These are phyloP conservation scores for Orussus abietinus DNA, from an alignment of 1,140 invertebrate species.

Conservation along the genomic window DNA sequence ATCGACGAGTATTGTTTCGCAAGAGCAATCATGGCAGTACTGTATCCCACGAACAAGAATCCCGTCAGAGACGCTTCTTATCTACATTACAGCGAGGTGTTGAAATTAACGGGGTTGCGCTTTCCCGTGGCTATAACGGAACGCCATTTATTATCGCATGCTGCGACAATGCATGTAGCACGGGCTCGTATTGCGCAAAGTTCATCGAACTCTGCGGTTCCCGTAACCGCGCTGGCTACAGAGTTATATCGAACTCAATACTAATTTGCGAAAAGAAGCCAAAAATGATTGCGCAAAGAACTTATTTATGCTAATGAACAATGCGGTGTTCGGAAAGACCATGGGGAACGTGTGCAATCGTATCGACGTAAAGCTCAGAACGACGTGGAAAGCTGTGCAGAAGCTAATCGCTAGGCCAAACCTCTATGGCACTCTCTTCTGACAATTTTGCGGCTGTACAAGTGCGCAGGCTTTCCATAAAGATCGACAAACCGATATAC, in stretches of 20 bases:
- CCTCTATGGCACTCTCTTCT: conserved; percentile 28
- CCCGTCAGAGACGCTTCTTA: too few species aligned
- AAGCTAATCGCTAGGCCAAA: conserved; percentile 32
- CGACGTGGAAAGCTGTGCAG: conserved; percentile 23
- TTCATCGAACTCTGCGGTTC: conserved; percentile 40
- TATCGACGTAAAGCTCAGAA: conserved; percentile 36
- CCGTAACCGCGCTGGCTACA: conserved; percentile 38
- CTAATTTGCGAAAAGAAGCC: conserved; percentile 25
- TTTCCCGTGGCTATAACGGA: too few species aligned
- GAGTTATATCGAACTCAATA: conserved; percentile 44
- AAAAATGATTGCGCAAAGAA: conserved; percentile 32
- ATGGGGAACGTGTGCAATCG: conserved; percentile 46
- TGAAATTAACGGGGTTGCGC: too few species aligned
- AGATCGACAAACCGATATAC: conserved; percentile 29
- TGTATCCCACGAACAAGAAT: too few species aligned
- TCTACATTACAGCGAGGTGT: too few species aligned
- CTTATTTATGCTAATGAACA: conserved; percentile 41
- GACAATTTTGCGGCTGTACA: conserved; percentile 24
- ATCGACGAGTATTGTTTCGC: too few species aligned
- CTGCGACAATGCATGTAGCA: conserved; percentile 31
- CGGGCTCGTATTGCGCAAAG: conserved; percentile 36
- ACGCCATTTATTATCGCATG: conserved; percentile 41
- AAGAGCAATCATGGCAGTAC: too few species aligned
- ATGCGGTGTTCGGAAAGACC: conserved; percentile 49
- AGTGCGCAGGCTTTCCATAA: conserved; percentile 16